A percentile compares a stretch with the other conserved stretches of the same genome.
Conservation (phyloP, 37 sponge, comb jelly and placozoan genomes). For the Tethya wilhelma region DNA sequence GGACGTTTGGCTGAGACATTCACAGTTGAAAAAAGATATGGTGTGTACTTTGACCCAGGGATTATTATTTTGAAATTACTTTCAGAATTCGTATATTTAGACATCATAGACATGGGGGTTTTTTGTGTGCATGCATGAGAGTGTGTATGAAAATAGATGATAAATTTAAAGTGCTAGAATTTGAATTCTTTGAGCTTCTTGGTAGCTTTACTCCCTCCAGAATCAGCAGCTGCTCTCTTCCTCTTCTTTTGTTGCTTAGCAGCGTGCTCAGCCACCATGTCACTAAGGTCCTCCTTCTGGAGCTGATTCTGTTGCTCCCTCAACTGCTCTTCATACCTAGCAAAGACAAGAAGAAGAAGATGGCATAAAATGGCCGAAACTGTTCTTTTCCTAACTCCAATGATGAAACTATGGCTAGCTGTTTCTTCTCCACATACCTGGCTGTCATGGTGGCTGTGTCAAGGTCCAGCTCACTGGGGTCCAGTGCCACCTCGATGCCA, state of each 20-base stretch:
- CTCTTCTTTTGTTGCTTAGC: slow-evolving; percentile 81
- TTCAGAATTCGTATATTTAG: too few relatives aligned
- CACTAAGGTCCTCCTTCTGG: slow-evolving; percentile 85
- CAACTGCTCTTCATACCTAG: slow-evolving; percentile 86
- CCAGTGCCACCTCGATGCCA: slow-evolving; percentile 83
- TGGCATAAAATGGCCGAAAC: too few relatives aligned
- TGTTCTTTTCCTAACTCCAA: background rate
- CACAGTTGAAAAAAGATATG: too few relatives aligned
- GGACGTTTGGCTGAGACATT: too few relatives aligned
- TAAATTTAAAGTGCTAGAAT: slow-evolving; percentile 43
- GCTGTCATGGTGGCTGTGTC: slow-evolving; percentile 87
- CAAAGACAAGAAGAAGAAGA: too few relatives aligned
- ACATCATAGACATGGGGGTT: too few relatives aligned
- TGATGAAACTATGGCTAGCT: background rate
- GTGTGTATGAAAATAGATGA: background rate
- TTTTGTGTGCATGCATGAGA: background rate
- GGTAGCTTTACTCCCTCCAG: slow-evolving; percentile 56
- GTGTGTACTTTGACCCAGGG: too few relatives aligned
- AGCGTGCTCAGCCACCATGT: slow-evolving; percentile 94
- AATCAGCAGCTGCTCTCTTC: slow-evolving; percentile 44
- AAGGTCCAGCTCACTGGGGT: slow-evolving; percentile 89
- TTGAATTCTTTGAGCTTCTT: slow-evolving; percentile 90
- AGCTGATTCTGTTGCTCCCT: slow-evolving; percentile 55
- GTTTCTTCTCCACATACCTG: slow-evolving; percentile 46
- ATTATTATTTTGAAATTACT: too few relatives aligned